A percentile compares a stretch with the other conserved stretches of the same genome.
Conservation (phyloP, 2,113 vertebrate species). For the Athene cunicularia region DNA sequence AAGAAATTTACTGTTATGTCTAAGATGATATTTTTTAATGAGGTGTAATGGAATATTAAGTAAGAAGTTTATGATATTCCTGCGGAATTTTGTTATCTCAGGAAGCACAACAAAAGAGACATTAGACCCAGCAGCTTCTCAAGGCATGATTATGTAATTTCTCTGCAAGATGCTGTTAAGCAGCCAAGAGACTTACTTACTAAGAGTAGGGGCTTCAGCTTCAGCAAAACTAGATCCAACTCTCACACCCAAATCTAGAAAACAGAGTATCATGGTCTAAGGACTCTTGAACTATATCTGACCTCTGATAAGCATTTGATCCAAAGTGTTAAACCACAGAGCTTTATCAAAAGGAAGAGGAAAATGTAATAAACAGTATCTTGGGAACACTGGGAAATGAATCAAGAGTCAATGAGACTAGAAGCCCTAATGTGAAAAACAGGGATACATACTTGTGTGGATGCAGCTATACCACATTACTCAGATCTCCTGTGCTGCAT, state of each 20-base stretch:
- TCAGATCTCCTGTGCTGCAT: background rate
- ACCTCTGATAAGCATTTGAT: background rate
- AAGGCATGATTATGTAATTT: background rate
- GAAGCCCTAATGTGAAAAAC: background rate
- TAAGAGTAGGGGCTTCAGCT: background rate
- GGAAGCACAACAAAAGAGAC: background rate
- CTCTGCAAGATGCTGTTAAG: background rate
- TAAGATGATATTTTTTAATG: background rate
- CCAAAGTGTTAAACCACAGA: background rate
- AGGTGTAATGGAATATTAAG: constrained; percentile 9
- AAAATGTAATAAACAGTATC: background rate
- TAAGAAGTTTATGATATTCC: background rate
- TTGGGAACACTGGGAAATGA: background rate
- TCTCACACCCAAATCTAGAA: background rate
- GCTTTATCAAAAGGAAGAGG: background rate
- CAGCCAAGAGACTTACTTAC: background rate
- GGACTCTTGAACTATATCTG: background rate
- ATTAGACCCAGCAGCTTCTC: background rate
- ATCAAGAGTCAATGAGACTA: background rate
- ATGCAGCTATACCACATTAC: background rate
- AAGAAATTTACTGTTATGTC: background rate
- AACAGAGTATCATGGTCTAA: background rate
- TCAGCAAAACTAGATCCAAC: background rate
- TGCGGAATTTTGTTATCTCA: constrained; percentile 18
- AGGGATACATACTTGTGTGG: background rate